phyloP scores from a whole-genome alignment of 1,140 invertebrate genomes.

The Stegodyphus mimosarum region DNA sequence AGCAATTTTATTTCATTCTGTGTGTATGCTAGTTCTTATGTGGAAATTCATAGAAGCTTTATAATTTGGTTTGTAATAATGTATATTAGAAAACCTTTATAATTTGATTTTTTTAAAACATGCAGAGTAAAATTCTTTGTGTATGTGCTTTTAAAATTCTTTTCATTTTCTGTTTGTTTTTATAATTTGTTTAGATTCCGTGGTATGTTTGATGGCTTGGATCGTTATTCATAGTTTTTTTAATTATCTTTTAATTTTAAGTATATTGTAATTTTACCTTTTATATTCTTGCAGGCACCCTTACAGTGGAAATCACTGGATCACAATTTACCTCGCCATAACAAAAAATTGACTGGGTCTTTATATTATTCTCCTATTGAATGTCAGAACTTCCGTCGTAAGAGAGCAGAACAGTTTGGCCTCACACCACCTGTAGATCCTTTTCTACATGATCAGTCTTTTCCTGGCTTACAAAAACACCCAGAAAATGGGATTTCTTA shows the following conservation, averaged over 20 bases:
- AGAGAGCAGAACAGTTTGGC: slow-evolving; percentile 65
- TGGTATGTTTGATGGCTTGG: background rate
- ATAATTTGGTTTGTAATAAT: too few species aligned
- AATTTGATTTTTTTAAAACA: too few species aligned
- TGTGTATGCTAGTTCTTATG: too few species aligned
- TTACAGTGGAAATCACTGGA: slow-evolving; percentile 11
- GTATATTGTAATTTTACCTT: background rate
- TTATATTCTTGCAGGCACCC: slow-evolving; percentile 5
- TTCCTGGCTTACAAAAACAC: slow-evolving; percentile 63
- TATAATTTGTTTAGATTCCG: too few species aligned
- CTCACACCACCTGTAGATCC: slow-evolving; percentile 63
- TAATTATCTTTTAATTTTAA: background rate
- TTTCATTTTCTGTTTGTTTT: too few species aligned
- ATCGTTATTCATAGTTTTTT: background rate
- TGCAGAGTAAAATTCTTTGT: too few species aligned
- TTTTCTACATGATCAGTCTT: slow-evolving; percentile 68
- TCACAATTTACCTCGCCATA: background rate
- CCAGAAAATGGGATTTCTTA: slow-evolving; percentile 55
- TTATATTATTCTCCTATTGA: slow-evolving; percentile 7
- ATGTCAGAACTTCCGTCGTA: slow-evolving; percentile 37
- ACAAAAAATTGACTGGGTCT: background rate
- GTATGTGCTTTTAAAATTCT: too few species aligned
- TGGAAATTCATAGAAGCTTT: too few species aligned
- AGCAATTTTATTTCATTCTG: too few species aligned
- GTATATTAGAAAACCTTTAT: too few species aligned